Conservation (phyloP, 2,113 vertebrate genomes). For the Elachura formosa region DNA sequence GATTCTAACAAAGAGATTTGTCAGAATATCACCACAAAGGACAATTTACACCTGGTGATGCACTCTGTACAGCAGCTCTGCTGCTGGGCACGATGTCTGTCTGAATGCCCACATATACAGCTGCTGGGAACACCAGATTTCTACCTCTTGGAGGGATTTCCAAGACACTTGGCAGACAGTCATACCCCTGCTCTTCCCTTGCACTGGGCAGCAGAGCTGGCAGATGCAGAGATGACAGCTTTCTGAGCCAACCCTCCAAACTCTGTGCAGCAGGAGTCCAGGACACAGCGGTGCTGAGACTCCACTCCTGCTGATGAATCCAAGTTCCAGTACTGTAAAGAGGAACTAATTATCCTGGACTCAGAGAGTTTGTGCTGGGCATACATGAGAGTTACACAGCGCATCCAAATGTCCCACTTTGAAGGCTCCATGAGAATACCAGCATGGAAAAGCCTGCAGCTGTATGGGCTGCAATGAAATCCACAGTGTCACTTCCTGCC, state of each 20-base stretch:
- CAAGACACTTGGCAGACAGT: background rate
- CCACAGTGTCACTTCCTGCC: accelerated
- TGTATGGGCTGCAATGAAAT: background rate
- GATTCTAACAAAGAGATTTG: background rate
- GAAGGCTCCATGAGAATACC: background rate
- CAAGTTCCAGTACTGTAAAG: background rate
- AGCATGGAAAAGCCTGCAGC: background rate
- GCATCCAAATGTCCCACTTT: background rate
- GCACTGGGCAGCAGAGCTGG: background rate
- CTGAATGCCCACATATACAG: background rate
- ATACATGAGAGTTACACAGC: background rate
- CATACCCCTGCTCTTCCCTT: background rate
- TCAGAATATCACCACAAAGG: background rate
- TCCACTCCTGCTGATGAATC: background rate
- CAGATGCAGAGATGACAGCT: background rate
- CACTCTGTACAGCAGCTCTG: background rate
- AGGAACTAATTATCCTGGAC: background rate
- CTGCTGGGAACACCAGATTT: background rate
- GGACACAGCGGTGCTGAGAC: background rate
- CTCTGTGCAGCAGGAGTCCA: background rate
- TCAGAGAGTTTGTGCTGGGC: background rate
- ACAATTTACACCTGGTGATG: background rate
- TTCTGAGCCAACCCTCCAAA: background rate
- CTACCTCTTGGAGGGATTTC: background rate
- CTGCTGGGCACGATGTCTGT: background rate